These are phyloP conservation scores for Petrocephalus microphthalmus DNA, from an alignment of 2,113 vertebrate genomes.

Conservation along the genomic window DNA sequence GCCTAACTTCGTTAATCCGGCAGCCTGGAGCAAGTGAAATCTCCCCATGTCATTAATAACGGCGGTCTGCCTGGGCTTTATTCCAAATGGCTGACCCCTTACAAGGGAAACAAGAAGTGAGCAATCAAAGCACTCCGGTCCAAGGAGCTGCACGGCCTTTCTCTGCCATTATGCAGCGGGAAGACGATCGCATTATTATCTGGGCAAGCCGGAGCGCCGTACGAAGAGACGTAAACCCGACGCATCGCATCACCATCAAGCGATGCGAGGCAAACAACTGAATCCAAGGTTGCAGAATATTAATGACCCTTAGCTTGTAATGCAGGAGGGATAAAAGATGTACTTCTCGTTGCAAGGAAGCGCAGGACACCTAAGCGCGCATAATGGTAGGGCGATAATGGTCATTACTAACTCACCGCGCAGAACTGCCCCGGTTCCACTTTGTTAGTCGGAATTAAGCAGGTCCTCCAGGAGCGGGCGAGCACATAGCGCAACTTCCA, in stretches of 20 bases:
- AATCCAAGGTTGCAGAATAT: not conserved
- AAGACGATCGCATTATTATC: not conserved
- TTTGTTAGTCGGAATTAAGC: slow-evolving; percentile 44
- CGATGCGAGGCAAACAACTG: not conserved
- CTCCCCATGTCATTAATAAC: slow-evolving; percentile 37
- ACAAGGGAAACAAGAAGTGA: slow-evolving; percentile 29
- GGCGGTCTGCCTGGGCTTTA: slow-evolving; percentile 36
- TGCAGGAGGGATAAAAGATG: not conserved
- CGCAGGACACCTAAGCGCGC: not conserved
- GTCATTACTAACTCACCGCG: slow-evolving; percentile 54
- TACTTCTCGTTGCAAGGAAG: not conserved
- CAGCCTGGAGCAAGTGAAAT: slow-evolving; percentile 30
- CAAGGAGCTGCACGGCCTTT: not conserved
- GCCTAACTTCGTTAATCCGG: slow-evolving; percentile 20
- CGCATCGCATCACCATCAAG: not conserved
- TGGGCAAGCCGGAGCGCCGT: not conserved
- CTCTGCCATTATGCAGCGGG: not conserved
- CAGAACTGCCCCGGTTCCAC: slow-evolving; percentile 47
- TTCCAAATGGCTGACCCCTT: slow-evolving; percentile 36
- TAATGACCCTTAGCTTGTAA: not conserved
- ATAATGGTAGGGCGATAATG: not conserved
- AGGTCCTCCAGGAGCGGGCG: slow-evolving; percentile 33
- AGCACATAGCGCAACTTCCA: slow-evolving; percentile 48
- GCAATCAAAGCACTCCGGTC: slow-evolving; percentile 25
- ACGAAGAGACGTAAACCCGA: not conserved